A percentile compares a stretch with the other conserved stretches of the same genome.
These are phyloP conservation scores for Neodiprion virginianus DNA, from an alignment of 1,140 invertebrate genomes.

Conservation along the genomic window DNA sequence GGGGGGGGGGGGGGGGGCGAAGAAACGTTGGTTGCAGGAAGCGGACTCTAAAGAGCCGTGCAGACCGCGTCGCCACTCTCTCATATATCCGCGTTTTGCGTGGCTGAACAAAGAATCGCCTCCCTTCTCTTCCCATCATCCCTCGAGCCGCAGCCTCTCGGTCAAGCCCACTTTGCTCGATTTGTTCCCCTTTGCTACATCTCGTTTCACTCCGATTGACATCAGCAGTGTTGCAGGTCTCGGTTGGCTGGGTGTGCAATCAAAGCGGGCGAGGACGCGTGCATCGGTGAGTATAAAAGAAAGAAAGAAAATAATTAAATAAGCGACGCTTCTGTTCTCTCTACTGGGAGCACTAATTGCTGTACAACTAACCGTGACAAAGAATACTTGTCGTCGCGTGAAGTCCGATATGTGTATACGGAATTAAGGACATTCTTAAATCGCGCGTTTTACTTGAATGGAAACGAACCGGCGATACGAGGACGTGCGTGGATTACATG, in stretches of 20 bases:
- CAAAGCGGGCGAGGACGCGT: not conserved
- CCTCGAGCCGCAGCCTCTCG: not conserved
- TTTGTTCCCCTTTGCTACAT: not conserved
- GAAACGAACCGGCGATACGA: no score
- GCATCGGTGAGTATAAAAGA: not conserved
- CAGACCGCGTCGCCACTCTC: no score
- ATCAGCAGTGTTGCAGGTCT: not conserved
- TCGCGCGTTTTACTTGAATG: no score
- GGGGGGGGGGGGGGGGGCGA: no score
- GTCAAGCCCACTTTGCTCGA: conserved; percentile 1
- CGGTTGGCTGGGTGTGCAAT: not conserved
- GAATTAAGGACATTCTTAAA: no score
- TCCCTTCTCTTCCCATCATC: no score
- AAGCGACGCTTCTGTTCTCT: not conserved
- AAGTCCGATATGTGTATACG: not conserved
- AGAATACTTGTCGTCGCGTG: not conserved
- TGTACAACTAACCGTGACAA: not conserved
- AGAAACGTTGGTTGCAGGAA: no score
- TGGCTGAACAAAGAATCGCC: no score
- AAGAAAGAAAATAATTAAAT: not conserved
- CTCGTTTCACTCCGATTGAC: not conserved
- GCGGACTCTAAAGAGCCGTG: no score
- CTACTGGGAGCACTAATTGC: not conserved
- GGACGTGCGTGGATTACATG: no score
- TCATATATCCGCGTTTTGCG: no score